Evolutionary conservation across 1,140 invertebrate genomes (phyloP), one percentile per base, ranked within the genome.

Genomic region (Penaeus indicus): DNA sequence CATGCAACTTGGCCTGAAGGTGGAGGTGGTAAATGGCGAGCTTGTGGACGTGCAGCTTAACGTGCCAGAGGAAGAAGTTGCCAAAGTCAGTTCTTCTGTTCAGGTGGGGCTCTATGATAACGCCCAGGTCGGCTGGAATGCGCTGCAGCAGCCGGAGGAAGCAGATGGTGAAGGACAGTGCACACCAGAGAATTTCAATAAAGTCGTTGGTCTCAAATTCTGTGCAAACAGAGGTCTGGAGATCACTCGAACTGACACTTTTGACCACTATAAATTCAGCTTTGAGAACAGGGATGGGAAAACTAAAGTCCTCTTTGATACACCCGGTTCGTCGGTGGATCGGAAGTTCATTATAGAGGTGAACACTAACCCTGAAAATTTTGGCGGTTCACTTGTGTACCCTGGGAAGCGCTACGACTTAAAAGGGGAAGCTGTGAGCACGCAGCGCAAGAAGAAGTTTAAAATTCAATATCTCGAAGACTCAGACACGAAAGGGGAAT

Each of bases 321-420:
- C 87, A 11, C 87, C 87, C 5, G 87, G 87, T 22, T 88, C 87
- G 67, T 88, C 87, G 7, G 69, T 84, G 10, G 81, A 88, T 27
- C n/a, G 87, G 18, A 78, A 78, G 63, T 38, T 84, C 10, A 79
- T 38, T 47, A 19, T 88, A 3, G 27, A 78, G 72, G 25, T 84
- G 22, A 54, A 21, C 27, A 25, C 61, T 13, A 63, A 27, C 8
- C 54, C 67, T 27, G 81, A 77, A 5, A 54, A 80, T 42, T 69
- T 62, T 18, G 72, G 54, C 10, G 81, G 87, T 1, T 75, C 47
- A 13, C 16, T 88, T 27, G 42, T 63, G 22, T 47, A 84, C 21
- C 87, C 87, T 18, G 81, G 87, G 16, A 84, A 63, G 54, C 42
- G 27, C n/a, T 75, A 27, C 25, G 54, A 83, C 25, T n/a, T 88